Base-by-base conservation (phyloP, 2,888 invertebrate genomes). In the Odontocolon sp. region DNA sequence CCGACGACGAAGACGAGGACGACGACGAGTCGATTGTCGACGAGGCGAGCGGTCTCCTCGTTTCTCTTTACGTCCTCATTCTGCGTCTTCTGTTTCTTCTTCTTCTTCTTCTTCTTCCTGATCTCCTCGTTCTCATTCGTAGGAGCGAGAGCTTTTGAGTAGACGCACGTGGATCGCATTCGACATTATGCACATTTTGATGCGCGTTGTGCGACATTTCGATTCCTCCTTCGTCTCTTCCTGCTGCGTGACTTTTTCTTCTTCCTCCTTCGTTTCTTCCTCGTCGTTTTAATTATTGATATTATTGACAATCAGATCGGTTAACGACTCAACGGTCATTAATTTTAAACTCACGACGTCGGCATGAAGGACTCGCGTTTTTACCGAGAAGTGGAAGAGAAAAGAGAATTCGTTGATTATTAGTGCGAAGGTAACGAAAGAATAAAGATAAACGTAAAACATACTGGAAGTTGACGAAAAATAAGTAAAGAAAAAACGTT, bases 1-100 rank as follows among this genome's bases (percentile, higher is more conserved):
- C 64, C 50, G 64, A 45, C 63, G 50, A 47, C 38, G 36, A 26
- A n/a, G 54, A 33, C 54, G 42, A 42, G 28, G 14, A 28, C 50
- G 11, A 14, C 28, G 50, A 14, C 26, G 14, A 31, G 31, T 16
- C 54, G 54, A 54, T 54, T 31, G 52, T 52, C 31, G 54, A 54
- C 11, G 31, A 42, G 16, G 21, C 33, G 6, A 50, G n/a, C 64
- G 23, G 11, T 8, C 36, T 9, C 11, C 26, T 38, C n/a, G n/a
- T n/a, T n/a, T n/a, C n/a, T n/a, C n/a, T n/a, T n/a, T n/a, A n/a
- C n/a, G n/a, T n/a, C n/a, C n/a, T n/a, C n/a, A n/a, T 26, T 23
- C 26, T 50, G 26, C 26, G 26, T 8, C 36, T 33, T 50, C 31
- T 36, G 8, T 16, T 9, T 14, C 8, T 11, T 3, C 1, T 8